Evolutionary conservation across 2,888 invertebrate species (phyloP).

Genomic region (Epicampocera succincta): DNA sequence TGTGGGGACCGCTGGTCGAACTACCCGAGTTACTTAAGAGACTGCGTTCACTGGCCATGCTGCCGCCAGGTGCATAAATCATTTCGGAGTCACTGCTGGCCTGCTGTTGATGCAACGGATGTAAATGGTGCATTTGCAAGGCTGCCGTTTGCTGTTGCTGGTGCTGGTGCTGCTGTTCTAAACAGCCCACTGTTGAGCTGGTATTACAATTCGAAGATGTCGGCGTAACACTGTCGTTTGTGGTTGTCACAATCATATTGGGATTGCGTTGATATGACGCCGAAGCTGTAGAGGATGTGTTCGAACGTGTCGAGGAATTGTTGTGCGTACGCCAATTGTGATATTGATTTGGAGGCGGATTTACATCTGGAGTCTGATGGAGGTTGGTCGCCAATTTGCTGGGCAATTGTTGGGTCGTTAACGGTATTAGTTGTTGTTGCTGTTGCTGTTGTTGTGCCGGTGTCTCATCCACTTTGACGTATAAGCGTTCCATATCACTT

Average conservation of each 20-base stretch:
- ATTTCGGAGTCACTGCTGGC: conserved; percentile 75
- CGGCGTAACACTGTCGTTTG: conserved; percentile 52
- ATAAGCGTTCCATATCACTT: conserved; percentile 79
- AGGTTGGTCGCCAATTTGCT: conserved; percentile 22
- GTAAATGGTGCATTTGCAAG: conserved; percentile 59
- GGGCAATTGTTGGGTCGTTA: conserved; percentile 63
- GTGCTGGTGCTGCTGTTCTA: conserved; percentile 64
- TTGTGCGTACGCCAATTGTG: conserved; percentile 69
- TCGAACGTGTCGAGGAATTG: conserved; percentile 66
- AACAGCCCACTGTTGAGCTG: conserved; percentile 69
- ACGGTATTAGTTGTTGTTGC: conserved; percentile 67
- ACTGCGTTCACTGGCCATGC: conserved; percentile 80
- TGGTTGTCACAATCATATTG: conserved; percentile 63
- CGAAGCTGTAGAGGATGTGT: conserved; percentile 46
- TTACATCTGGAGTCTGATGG: conserved; percentile 55
- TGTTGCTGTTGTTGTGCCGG: conserved; percentile 71
- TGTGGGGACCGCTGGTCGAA: conserved; percentile 74
- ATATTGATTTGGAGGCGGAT: conserved; percentile 56
- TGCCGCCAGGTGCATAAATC: conserved; percentile 80
- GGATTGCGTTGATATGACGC: conserved; percentile 63
- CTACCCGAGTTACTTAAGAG: conserved; percentile 80
- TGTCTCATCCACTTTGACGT: conserved; percentile 81
- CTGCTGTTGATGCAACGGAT: conserved; percentile 65
- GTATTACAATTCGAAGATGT: conserved; percentile 16
- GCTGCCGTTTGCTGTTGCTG: conserved; percentile 45